A percentile compares a stretch with the other conserved stretches of the same genome.
Conservation (phyloP, 2,888 invertebrate species). For the Dermolepida albohirtum region DNA sequence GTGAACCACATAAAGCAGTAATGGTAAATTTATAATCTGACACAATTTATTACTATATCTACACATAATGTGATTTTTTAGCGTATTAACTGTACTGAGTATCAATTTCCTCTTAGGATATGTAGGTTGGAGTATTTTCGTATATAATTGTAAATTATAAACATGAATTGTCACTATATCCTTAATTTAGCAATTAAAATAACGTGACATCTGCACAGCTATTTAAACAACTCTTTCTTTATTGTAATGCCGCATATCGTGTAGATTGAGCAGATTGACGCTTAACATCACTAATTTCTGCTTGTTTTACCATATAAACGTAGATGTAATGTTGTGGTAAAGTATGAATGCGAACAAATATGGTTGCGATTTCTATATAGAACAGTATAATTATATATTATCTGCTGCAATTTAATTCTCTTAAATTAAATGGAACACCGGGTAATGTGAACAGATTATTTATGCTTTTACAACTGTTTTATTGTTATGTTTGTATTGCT, state of each 20-base stretch:
- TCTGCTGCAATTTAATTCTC: conserved; percentile 13
- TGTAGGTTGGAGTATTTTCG: background rate
- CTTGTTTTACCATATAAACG: conserved; percentile 23
- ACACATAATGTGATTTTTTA: too few species aligned
- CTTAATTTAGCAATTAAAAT: background rate
- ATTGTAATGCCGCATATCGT: conserved; percentile 5
- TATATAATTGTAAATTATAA: background rate
- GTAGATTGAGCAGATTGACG: background rate
- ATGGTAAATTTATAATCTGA: too few species aligned
- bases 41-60: too few species aligned
- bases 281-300: conserved; percentile 19
- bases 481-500: too few species aligned
- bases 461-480: too few species aligned
- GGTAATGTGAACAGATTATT: too few species aligned
- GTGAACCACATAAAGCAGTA: too few species aligned
- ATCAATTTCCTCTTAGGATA: too few species aligned
- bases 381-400: conserved; percentile 9
- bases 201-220: background rate
- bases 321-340: conserved; percentile 1
- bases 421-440: background rate
- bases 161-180: background rate
- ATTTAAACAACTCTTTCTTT: conserved; percentile 5
- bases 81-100: too few species aligned
- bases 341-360: conserved; percentile 9
- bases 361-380: conserved; percentile 2